Conservation (phyloP, 2,888 invertebrate genomes). For the Noctua janthe region DNA sequence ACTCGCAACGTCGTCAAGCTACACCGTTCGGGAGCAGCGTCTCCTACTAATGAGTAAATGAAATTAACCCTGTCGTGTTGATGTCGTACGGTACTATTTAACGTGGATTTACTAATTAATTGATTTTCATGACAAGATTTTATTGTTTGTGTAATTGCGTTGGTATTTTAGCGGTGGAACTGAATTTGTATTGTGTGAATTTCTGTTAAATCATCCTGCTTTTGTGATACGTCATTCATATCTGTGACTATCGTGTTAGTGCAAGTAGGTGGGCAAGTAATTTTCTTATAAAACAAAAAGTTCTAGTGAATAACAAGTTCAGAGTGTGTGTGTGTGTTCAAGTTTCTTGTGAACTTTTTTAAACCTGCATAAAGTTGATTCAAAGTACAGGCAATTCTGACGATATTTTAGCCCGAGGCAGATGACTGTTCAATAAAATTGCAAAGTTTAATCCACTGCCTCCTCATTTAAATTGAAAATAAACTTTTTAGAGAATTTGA, state of each 20-base stretch:
- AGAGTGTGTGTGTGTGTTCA: no score
- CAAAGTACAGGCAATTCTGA: conserved; percentile 6
- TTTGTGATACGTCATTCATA: no score
- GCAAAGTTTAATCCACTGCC: conserved; percentile 4
- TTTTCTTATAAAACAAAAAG: neutral
- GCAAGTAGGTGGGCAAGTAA: neutral
- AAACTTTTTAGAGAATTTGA: no score
- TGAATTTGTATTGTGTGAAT: neutral
- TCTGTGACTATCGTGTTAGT: neutral
- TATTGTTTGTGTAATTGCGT: conserved; percentile 1
- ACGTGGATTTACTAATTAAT: conserved; percentile 9
- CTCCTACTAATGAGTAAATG: conserved; percentile 33
- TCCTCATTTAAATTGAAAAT: neutral
- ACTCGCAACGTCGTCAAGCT: conserved; percentile 20
- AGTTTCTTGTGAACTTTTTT: no score
- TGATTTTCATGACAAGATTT: neutral
- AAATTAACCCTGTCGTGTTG: conserved; percentile 12
- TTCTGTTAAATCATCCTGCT: neutral
- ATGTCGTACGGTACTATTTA: no score
- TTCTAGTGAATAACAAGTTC: no score
- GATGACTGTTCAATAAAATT: neutral
- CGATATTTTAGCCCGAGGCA: neutral
- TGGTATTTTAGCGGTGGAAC: neutral
- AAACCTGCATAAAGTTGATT: neutral
- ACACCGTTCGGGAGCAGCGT: neutral